A percentile compares a stretch with the other conserved stretches of the same genome.
Evolutionary conservation across 2,797 vertebrate genomes (phyloP).

Genomic region (Bryconaethiops microstoma): DNA sequence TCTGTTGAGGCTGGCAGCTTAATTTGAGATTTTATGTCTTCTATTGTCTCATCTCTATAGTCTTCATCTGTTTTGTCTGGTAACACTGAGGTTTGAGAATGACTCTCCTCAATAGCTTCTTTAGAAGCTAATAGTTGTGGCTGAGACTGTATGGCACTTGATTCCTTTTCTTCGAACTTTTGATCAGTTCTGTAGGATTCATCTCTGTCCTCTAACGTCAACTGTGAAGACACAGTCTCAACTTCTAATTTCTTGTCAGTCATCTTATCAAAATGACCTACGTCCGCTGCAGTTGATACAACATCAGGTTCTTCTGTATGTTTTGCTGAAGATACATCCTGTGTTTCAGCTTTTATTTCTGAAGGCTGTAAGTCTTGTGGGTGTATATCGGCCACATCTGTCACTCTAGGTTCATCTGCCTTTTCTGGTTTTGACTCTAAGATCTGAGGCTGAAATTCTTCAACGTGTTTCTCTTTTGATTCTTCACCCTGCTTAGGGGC

Average conservation of each 20-base stretch:
- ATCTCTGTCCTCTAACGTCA: slow-evolving; percentile 30
- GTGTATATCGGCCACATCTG: slow-evolving; percentile 25
- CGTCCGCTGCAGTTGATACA: neutral
- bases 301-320: slow-evolving; percentile 16
- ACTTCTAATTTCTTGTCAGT: slow-evolving; percentile 31
- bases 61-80: slow-evolving; percentile 42
- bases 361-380: slow-evolving; percentile 15
- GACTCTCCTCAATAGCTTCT: slow-evolving; percentile 28
- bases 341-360: slow-evolving; percentile 25
- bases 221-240: slow-evolving; percentile 20
- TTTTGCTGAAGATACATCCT: slow-evolving; percentile 21
- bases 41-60: slow-evolving; percentile 22
- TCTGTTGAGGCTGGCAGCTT: neutral
- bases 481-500: slow-evolving; percentile 24
- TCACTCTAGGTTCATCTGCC: slow-evolving; percentile 32
- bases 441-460: slow-evolving; percentile 36
- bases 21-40: slow-evolving; percentile 19
- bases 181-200: slow-evolving; percentile 3
- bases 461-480: slow-evolving; percentile 41
- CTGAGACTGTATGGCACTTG: slow-evolving; percentile 21
- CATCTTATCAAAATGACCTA: slow-evolving; percentile 26
- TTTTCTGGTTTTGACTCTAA: slow-evolving; percentile 34
- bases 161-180: slow-evolving; percentile 27
- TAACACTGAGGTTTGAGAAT: slow-evolving; percentile 13
- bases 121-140: slow-evolving; percentile 23